Evolutionary conservation across 2,797 vertebrate species (phyloP).

Genomic region (Thalassophryne amazonica): DNA sequence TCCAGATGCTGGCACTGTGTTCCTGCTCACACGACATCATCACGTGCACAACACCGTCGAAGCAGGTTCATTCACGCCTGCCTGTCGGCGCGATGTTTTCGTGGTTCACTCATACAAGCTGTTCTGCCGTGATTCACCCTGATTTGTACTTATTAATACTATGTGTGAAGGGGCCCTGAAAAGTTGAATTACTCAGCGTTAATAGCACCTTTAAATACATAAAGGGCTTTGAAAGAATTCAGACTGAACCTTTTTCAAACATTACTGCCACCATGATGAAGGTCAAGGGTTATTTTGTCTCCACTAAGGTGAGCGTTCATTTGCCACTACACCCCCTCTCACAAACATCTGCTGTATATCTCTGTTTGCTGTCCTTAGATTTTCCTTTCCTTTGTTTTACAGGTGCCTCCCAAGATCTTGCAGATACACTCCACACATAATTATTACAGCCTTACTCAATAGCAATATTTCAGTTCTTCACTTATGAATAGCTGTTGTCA

Average conservation of each 20-base stretch:
- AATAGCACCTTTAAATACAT: conserved; percentile 12
- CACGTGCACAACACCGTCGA: too few species aligned
- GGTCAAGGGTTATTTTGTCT: conserved; percentile 36
- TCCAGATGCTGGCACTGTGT: too few species aligned
- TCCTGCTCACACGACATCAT: too few species aligned
- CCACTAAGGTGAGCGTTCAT: not conserved
- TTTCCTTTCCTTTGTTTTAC: not conserved
- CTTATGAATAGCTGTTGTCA: conserved; percentile 45
- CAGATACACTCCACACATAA: conserved; percentile 11
- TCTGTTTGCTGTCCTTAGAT: conserved; percentile 10
- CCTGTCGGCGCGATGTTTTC: too few species aligned
- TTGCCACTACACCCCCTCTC: not conserved
- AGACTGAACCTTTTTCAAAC: conserved; percentile 6
- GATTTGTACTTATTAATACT: too few species aligned
- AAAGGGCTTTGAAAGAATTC: conserved; percentile 16
- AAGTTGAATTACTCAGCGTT: conserved; percentile 5
- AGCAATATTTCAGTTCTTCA: conserved; percentile 19
- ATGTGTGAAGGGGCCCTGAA: too few species aligned
- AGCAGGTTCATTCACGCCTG: too few species aligned
- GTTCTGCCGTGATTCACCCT: too few species aligned
- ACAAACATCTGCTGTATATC: conserved; percentile 6
- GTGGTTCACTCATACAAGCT: too few species aligned
- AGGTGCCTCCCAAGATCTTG: conserved; percentile 25
- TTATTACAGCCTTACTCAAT: conserved; percentile 15
- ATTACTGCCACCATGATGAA: conserved; percentile 16